A percentile compares a stretch with the other conserved stretches of the same genome.
phyloP scores from a whole-genome alignment of 37 sponge, comb jelly and placozoan species.

The Ephydatia muelleri region DNA sequence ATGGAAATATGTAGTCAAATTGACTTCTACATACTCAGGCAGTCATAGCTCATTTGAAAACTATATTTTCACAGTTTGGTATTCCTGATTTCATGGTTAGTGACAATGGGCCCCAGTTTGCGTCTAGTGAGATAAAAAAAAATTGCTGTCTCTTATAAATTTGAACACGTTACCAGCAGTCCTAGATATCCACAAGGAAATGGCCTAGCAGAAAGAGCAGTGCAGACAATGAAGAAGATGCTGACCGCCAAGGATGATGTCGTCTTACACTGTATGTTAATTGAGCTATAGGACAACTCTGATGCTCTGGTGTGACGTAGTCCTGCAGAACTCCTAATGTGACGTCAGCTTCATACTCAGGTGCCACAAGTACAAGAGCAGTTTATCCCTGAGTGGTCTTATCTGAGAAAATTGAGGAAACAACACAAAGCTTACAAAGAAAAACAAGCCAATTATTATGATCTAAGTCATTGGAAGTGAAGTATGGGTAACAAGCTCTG shows the following conservation, averaged over 20 bases:
- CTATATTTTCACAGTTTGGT: constrained; percentile 42
- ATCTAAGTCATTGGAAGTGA: background rate
- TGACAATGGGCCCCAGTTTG: constrained; percentile 66
- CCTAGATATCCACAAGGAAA: constrained; percentile 61
- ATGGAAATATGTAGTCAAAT: constrained; percentile 38
- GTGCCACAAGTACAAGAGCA: constrained; percentile 36
- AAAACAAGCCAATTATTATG: constrained; percentile 14
- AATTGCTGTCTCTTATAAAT: constrained; percentile 13
- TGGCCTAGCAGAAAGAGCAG: constrained; percentile 49
- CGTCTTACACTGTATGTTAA: constrained; percentile 34
- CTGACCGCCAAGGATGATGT: constrained; percentile 8
- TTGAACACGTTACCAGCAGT: constrained; percentile 52
- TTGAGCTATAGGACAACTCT: constrained; percentile 63
- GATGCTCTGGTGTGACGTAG: constrained; percentile 47
- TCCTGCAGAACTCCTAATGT: constrained; percentile 59
- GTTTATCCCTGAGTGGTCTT: constrained; percentile 50
- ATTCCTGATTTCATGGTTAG: constrained; percentile 48
- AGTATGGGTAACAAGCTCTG: constrained; percentile 44
- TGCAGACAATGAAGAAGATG: constrained; percentile 43
- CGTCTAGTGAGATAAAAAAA: constrained; percentile 31
- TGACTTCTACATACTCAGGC: constrained; percentile 28
- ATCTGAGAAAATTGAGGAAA: constrained; percentile 24
- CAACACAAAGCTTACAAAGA: constrained; percentile 1
- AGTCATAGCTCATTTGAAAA: constrained; percentile 27
- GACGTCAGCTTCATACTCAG: constrained; percentile 24